Evolutionary conservation across 2,113 vertebrate genomes (phyloP), one percentile per base, ranked within the genome.

Genomic region (Amia ocellicauda): DNA sequence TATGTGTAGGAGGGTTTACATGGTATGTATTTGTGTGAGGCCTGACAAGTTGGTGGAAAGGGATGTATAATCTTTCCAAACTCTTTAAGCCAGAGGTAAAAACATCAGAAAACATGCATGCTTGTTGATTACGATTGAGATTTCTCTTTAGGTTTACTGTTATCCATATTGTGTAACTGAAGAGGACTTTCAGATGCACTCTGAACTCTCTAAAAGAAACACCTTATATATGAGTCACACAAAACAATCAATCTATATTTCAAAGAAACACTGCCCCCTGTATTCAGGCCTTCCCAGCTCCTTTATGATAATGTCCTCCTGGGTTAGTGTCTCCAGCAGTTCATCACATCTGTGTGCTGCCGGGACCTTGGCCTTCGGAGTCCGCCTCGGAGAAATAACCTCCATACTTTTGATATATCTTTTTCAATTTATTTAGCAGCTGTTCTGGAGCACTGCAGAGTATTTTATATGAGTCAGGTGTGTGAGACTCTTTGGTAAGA

Each of bases 21-120:
- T n/a, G n/a, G n/a, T n/a, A n/a, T n/a, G n/a, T n/a, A n/a, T n/a
- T n/a, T n/a, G n/a, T n/a, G n/a, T n/a, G n/a, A n/a, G n/a, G n/a
- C n/a, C n/a, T n/a, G n/a, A n/a, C n/a, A n/a, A n/a, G n/a, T n/a
- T n/a, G n/a, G n/a, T n/a, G n/a, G n/a, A n/a, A n/a, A n/a, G n/a
- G n/a, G n/a, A n/a, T n/a, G n/a, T n/a, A n/a, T n/a, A n/a, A n/a
- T n/a, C n/a, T n/a, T n/a, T 27, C 36, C 54, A 19, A 26, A 56
- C 28, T 56, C 54, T 56, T 23, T 56, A 26, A 31, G 54, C 54
- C 54, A 56, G 11, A 11, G 17, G 19, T 2, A n/a, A 56, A 28
- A 29, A 56, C 28, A 56, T 26, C 27, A 3, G 7, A n/a, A 16
- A 26, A 55, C 23, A 55, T 55, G 53, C 29, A 27, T n/a, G 26